A percentile compares a stretch with the other conserved stretches of the same genome.
These are phyloP conservation scores for Luscinia luscinia DNA, from an alignment of 2,797 vertebrate genomes.

Conservation along the genomic window DNA sequence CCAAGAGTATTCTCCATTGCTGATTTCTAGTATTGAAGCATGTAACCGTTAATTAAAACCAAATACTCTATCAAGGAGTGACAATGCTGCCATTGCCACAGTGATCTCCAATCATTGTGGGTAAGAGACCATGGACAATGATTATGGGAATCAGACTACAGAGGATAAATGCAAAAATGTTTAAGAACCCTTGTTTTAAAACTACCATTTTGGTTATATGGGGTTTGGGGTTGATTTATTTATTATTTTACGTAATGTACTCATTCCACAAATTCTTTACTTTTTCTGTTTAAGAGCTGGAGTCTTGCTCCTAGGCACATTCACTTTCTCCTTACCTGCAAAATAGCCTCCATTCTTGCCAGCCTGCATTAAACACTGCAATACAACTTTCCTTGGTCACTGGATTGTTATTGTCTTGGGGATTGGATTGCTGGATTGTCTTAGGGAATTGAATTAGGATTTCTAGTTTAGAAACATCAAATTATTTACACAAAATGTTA, in stretches of 20 bases:
- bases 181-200: background rate
- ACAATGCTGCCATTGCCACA: background rate
- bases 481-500: constrained; percentile 31
- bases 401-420: background rate
- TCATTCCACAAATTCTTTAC: constrained; percentile 16
- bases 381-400: background rate
- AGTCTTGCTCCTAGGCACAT: background rate
- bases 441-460: constrained; percentile 14
- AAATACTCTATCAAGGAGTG: background rate
- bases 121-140: background rate
- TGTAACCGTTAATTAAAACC: background rate
- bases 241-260: background rate
- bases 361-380: background rate
- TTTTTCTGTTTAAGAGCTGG: background rate
- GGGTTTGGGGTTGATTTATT: background rate
- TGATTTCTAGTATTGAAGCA: background rate
- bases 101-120: background rate
- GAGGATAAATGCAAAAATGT: background rate
- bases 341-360: background rate
- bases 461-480: constrained; percentile 9
- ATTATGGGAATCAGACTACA: background rate
- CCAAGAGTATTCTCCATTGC: background rate
- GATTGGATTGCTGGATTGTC: background rate
- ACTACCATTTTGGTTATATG: background rate
- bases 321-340: constrained; percentile 26